Evolutionary conservation across 2,797 vertebrate species (phyloP).

Genomic region (Callimico goeldii): DNA sequence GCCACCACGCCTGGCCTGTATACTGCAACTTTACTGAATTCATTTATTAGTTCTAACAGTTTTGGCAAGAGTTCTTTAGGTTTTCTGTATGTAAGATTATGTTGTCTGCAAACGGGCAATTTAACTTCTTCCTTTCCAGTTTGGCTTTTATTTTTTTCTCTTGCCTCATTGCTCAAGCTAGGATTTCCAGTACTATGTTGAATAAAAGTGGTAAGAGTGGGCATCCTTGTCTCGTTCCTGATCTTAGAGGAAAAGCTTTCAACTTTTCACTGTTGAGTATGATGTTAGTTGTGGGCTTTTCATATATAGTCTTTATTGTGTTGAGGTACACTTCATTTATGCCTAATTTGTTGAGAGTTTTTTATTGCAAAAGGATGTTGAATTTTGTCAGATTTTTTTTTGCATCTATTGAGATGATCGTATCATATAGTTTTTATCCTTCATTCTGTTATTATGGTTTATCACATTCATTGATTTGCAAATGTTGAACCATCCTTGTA

Average conservation of each 20-base stretch:
- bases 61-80: background rate
- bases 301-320: background rate
- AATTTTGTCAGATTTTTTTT: background rate
- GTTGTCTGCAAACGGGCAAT: background rate
- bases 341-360: background rate
- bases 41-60: background rate
- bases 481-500: background rate
- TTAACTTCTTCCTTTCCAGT: background rate
- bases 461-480: background rate
- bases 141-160: background rate
- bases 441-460: background rate
- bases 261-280: background rate
- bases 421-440: background rate
- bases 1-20: background rate
- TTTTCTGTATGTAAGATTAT: background rate
- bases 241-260: background rate
- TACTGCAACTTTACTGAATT: background rate
- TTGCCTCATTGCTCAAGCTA: background rate
- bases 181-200: background rate
- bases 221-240: background rate
- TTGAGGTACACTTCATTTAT: background rate
- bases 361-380: background rate
- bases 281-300: background rate
- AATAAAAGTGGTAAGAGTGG: background rate
- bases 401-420: background rate